Conservation (phyloP, 2,113 vertebrate genomes). For the Cardinalis cardinalis region DNA sequence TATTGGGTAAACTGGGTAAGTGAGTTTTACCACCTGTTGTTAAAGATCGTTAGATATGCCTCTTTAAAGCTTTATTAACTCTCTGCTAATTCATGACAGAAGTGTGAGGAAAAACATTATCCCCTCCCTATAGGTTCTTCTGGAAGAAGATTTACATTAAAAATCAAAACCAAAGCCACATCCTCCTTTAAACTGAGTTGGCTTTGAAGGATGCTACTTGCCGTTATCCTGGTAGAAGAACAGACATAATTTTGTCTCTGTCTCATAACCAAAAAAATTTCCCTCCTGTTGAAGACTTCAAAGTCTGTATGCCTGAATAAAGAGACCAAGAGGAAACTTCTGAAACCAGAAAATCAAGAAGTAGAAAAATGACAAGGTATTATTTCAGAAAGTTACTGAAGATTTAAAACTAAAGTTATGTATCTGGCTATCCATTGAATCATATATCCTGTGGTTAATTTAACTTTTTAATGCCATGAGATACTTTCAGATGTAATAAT, state of each 20-base stretch:
- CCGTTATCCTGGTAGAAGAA: neutral
- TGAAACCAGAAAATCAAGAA: neutral
- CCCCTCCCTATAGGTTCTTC: neutral
- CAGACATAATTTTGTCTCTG: neutral
- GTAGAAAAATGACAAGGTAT: neutral
- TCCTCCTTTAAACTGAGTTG: neutral
- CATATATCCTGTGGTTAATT: neutral
- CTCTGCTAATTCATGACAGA: constrained; percentile 15
- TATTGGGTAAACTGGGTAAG: constrained; percentile 15
- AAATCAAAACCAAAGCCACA: constrained; percentile 20
- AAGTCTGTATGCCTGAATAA: neutral
- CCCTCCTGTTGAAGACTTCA: neutral
- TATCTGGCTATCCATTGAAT: neutral
- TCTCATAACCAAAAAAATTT: neutral
- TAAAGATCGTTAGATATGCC: constrained; percentile 34
- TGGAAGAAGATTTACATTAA: constrained; percentile 8
- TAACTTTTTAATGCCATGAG: neutral
- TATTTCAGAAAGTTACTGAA: neutral
- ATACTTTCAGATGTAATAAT: neutral
- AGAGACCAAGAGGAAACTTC: neutral
- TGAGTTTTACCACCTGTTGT: constrained; percentile 46
- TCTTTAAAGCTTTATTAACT: constrained; percentile 39
- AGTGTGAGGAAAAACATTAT: neutral
- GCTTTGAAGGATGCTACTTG: neutral
- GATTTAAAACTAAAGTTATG: neutral